Percentiles rank a stretch among this genome's conserved stretches.
These are phyloP conservation scores for Vespertilio murinus DNA, from an alignment of 2,797 vertebrate species.

Conservation along the genomic window DNA sequence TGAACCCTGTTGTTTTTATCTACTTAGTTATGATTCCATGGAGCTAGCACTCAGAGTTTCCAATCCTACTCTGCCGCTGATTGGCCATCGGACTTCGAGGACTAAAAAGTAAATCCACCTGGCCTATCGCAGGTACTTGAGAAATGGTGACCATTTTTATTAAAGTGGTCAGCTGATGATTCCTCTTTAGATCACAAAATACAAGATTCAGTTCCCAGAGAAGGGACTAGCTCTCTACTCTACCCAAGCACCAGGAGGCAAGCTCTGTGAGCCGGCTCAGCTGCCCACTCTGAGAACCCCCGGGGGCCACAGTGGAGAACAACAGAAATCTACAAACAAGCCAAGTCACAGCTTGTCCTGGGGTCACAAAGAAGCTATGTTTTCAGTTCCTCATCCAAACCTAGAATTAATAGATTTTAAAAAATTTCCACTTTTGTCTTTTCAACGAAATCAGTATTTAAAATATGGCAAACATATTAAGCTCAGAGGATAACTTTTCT, in stretches of 20 bases:
- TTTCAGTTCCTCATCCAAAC: slow-evolving; percentile 6
- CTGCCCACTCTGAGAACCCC: neutral
- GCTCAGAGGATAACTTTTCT: neutral
- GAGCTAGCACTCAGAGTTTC: neutral
- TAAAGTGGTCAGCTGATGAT: neutral
- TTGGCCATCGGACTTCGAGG: neutral
- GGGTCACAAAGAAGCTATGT: neutral
- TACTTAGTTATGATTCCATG: neutral
- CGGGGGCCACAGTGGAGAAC: neutral
- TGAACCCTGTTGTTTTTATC: neutral
- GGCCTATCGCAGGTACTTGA: neutral
- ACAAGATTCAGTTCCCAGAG: neutral
- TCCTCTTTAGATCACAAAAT: neutral
- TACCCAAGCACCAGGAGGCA: neutral
- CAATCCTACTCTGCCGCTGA: neutral
- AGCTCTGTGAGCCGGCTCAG: neutral
- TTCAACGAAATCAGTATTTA: neutral
- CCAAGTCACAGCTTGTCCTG: neutral
- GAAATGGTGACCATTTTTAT: neutral
- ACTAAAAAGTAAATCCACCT: neutral
- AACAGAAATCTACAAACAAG: neutral
- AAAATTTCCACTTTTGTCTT: neutral
- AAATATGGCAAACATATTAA: neutral
- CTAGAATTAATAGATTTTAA: neutral
- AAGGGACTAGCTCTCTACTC: neutral